Evolutionary conservation across 2,797 vertebrate genomes (phyloP).

Genomic region (Eulemur albifrons): DNA sequence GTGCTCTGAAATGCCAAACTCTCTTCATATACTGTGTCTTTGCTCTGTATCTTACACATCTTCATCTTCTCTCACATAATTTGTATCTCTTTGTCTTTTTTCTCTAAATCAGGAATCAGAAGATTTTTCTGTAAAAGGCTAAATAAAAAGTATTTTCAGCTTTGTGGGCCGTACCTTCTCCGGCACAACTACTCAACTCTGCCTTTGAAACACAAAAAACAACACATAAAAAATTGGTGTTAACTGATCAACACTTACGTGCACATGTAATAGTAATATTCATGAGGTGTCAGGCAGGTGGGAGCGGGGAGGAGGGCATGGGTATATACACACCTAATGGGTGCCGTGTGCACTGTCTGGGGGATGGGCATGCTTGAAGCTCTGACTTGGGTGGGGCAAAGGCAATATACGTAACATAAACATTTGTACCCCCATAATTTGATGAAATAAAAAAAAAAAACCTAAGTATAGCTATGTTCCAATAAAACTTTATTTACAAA

Average conservation of each 20-base stretch:
- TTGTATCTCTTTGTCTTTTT: neutral
- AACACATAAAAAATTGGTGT: no score
- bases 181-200: neutral
- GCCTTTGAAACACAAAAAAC: neutral
- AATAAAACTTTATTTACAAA: neutral
- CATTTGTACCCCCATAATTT: no score
- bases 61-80: neutral
- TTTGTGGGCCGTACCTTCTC: neutral
- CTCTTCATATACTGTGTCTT: neutral
- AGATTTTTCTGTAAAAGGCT: neutral
- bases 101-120: neutral
- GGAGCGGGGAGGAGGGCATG: no score
- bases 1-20: neutral
- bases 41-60: neutral
- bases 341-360: no score
- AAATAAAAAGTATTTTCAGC: neutral
- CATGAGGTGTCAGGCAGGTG: no score
- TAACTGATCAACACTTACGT: no score
- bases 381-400: no score
- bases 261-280: no score
- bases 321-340: no score
- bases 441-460: no score
- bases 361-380: no score
- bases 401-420: no score
- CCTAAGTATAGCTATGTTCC: neutral